Percentiles rank a stretch among this genome's conserved stretches.
phyloP scores from a whole-genome alignment of 2,888 invertebrate species.

The Drosophila incognita region DNA sequence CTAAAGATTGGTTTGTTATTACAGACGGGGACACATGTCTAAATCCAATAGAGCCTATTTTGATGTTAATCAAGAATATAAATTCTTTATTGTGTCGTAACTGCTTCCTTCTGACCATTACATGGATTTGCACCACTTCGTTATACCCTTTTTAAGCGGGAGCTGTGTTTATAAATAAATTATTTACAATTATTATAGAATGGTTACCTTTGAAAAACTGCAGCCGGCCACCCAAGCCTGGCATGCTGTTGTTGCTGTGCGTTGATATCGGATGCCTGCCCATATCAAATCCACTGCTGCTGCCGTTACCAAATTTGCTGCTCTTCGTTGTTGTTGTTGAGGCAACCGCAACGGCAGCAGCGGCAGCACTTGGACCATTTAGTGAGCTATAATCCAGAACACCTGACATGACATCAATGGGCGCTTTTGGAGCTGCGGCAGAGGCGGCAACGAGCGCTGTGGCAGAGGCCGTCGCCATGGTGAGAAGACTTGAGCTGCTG shows the following conservation, averaged over 20 bases:
- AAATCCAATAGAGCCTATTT: too few relatives aligned
- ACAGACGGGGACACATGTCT: background rate
- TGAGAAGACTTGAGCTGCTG: conserved; percentile 52
- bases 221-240: conserved; percentile 83
- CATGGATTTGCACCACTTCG: background rate
- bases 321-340: conserved; percentile 46
- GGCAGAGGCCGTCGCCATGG: conserved; percentile 67
- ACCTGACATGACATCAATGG: conserved; percentile 65
- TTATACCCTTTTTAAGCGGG: background rate
- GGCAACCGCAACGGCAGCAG: conserved; percentile 37
- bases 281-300: conserved; percentile 71
- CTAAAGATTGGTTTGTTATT: background rate
- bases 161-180: background rate
- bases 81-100: background rate
- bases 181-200: background rate
- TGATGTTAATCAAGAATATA: background rate
- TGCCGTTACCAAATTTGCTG: conserved; percentile 53
- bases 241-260: conserved; percentile 60
- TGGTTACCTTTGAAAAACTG: conserved; percentile 84
- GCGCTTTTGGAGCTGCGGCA: conserved; percentile 52
- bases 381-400: conserved; percentile 79
- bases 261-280: conserved; percentile 80
- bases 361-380: conserved; percentile 43
- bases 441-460: conserved; percentile 61
- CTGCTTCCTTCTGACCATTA: background rate